Conservation (phyloP, 2,888 invertebrate genomes). For the Yponomeuta evonymella region DNA sequence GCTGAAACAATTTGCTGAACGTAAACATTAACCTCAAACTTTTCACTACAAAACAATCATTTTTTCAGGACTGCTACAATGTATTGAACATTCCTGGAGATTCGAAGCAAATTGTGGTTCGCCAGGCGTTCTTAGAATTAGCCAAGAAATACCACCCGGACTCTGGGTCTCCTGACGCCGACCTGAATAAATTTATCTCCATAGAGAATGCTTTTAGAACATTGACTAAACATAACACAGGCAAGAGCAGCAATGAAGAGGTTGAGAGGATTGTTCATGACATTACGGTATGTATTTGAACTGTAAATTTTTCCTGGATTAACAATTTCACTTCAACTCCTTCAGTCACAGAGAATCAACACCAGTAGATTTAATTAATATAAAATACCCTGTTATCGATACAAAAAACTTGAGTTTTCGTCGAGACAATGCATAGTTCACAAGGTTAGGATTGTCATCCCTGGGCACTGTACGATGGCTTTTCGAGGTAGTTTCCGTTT, state of each 20-base stretch:
- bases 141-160: slow-evolving; percentile 93
- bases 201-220: slow-evolving; percentile 86
- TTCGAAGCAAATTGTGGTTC: slow-evolving; percentile 83
- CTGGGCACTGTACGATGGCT: too few relatives aligned
- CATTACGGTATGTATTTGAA: slow-evolving; percentile 68
- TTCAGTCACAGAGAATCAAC: too few relatives aligned
- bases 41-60: slow-evolving; percentile 2
- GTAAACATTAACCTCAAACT: too few relatives aligned
- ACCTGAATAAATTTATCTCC: slow-evolving; percentile 82
- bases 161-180: slow-evolving; percentile 82
- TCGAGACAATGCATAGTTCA: too few relatives aligned
- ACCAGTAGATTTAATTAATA: too few relatives aligned
- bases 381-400: too few relatives aligned
- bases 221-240: slow-evolving; percentile 80
- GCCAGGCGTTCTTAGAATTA: slow-evolving; percentile 82
- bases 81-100: slow-evolving; percentile 79
- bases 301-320: too few relatives aligned
- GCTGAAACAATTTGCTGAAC: too few relatives aligned
- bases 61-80: slow-evolving; percentile 79
- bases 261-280: slow-evolving; percentile 78
- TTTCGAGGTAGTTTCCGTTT: too few relatives aligned
- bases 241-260: slow-evolving; percentile 61
- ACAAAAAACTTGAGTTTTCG: too few relatives aligned
- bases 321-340: too few relatives aligned
- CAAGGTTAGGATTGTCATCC: too few relatives aligned